Evolutionary conservation across 2,888 invertebrate species (phyloP).

Genomic region (Drosophila tanythrix): DNA sequence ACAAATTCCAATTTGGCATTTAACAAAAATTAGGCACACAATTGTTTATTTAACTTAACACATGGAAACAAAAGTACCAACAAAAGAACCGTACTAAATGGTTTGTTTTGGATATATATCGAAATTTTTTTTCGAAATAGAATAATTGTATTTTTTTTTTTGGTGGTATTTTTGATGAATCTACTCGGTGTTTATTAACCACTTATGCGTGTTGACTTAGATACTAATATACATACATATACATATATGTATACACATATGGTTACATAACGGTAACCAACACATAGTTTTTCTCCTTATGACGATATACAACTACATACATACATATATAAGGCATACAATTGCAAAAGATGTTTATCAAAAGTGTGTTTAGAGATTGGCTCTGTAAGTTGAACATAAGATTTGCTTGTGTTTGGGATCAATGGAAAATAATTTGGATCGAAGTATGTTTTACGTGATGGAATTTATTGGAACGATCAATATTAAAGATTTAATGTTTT

Average conservation of each 20-base stretch:
- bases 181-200: neutral
- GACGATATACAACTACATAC: constrained; percentile 1
- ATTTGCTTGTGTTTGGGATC: neutral
- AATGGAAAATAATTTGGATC: neutral
- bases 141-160: neutral
- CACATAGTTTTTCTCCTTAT: constrained; percentile 14
- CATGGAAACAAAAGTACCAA: neutral
- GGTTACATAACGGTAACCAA: neutral
- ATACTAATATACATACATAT: neutral
- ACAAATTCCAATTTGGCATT: constrained; percentile 3
- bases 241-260: neutral
- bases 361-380: constrained; percentile 20
- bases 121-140: constrained; percentile 13
- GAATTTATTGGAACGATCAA: constrained; percentile 1
- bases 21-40: neutral
- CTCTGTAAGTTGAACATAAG: constrained; percentile 15
- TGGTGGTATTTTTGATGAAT: neutral
- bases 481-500: neutral
- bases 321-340: constrained; percentile 7
- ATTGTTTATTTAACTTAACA: too few relatives aligned
- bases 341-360: constrained; percentile 5
- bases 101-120: neutral
- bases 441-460: neutral
- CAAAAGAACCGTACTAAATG: neutral
- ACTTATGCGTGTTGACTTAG: neutral